Base-by-base conservation (phyloP, 2,113 vertebrate species). In the Dipodomys merriami region DNA sequence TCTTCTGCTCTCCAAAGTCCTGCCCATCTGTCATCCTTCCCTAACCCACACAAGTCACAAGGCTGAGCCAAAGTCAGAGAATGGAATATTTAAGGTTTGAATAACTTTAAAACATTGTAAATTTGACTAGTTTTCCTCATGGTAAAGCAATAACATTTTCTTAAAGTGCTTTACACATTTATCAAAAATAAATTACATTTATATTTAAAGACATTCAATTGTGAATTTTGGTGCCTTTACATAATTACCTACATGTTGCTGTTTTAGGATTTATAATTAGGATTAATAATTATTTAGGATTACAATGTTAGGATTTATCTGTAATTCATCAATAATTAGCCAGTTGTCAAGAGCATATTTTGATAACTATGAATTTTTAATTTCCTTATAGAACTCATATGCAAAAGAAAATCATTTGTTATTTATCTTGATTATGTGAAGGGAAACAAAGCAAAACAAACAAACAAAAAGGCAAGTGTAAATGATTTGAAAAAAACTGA, bases 131-230 rank as follows among this genome's bases (percentile, higher is more conserved):
- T 79, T n/a, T 93, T 11, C 15, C 62, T 85, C 7, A 23, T 49
- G n/a, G 39, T n/a, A 67, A 77, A 89, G 65, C 64, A 80, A 22
- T 69, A 73, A 73, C 1, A 20, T 91, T 86, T 91, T 80, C 49
- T 35, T 84, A 85, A 85, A 84, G 77, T 68, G 27, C 46, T 94
- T 60, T 76, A 81, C 2, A n/a, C 44, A 65, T 84, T 69, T 29
- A 93, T 77, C 23, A 76, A 88, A 76, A 65, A 12, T 33, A 35
- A 79, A 22, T n/a, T 80, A 29, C 44, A 4, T 69, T 78, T 65
- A 13, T 62, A 74, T 92, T 86, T 76, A 81, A 87, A 91, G 46
- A 30, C 4, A 71, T 72, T 76, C 76, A 81, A 65, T 88, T 93
- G 67, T 83, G 23, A 92, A 60, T 84, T 90, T 80, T 10, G 18